Evolutionary conservation across 1,140 invertebrate genomes (phyloP), one percentile per base, ranked within the genome.

Genomic region (Popillia japonica): DNA sequence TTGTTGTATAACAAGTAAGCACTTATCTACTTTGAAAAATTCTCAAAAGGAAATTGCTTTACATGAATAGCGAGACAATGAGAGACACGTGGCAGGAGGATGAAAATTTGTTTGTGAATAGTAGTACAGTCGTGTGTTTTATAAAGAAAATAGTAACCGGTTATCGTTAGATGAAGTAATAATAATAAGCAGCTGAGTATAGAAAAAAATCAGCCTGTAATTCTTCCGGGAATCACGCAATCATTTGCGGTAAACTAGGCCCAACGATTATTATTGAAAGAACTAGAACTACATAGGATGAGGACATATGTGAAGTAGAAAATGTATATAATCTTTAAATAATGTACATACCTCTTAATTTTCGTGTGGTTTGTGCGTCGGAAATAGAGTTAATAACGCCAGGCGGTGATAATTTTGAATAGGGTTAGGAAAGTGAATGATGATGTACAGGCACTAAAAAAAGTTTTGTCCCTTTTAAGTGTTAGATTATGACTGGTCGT

Each of bases 211-310:
- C 27, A 34, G 27, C 27, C 27, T 55, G 48, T 55, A 55, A 55
- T 55, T 17, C 48, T 55, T 55, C 48, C 48, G 6, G 48, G 48
- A 55, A 55, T n/a, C 48, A 6, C 48, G 6, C 48, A 55, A 3
- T 55, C 48, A 55, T 55, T 55, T 17, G 48, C 17, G 17, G 48
- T 55, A 55, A 55, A 55, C 17, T 55, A 17, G 14, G 6, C 17
- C 48, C 48, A 55, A 55, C n/a, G 17, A 55, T n/a, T n/a, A 55
- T 55, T 55, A n/a, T 55, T 55, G 48, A n/a, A 55, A 17, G 14
- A 55, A 55, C 6, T 55, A 55, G 17, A 55, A 55, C 48, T n/a
- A 17, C 14, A 55, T 55, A 55, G 4, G 1, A 6, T 17, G n/a
- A 3, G n/a, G 14, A 55, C 48, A 55, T 55, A 55, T 55, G 48